phyloP scores from a whole-genome alignment of 92 coral and sea anemone species.

The Zoanthus solanderi region DNA sequence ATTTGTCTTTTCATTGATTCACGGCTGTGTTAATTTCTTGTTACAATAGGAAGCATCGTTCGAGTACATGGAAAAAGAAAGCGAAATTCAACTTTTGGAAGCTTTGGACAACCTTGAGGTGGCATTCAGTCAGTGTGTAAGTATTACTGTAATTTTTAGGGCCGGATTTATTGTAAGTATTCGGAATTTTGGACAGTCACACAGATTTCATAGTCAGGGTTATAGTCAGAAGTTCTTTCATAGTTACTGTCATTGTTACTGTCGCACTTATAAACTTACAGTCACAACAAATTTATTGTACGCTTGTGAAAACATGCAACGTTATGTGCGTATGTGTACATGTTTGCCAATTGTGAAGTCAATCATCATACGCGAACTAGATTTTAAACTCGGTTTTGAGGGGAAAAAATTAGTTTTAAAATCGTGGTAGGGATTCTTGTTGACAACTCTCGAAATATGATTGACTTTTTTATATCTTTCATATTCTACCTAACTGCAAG shows the following conservation, averaged over 20 bases:
- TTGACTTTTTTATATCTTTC: no score
- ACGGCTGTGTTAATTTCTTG: background rate
- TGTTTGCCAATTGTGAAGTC: no score
- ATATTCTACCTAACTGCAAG: no score
- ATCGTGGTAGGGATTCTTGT: no score
- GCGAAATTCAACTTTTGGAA: constrained; percentile 95
- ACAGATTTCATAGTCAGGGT: background rate
- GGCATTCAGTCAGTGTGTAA: constrained; percentile 82
- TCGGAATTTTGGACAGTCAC: background rate
- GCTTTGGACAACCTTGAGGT: constrained; percentile 95
- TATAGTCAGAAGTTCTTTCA: background rate
- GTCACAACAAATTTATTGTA: no score
- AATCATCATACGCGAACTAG: no score
- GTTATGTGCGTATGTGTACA: no score
- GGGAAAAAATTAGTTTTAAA: no score
- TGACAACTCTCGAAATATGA: no score
- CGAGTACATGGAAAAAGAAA: constrained; percentile 98
- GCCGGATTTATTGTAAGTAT: background rate
- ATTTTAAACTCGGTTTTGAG: no score
- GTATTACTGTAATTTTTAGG: constrained; percentile 5
- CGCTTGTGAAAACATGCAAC: no score
- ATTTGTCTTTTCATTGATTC: background rate
- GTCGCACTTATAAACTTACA: background rate
- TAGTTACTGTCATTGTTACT: background rate
- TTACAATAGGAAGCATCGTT: constrained; percentile 90